Base-by-base conservation (phyloP, 53 echinoderm and acorn worm genomes). In the Echinometra lucunter region DNA sequence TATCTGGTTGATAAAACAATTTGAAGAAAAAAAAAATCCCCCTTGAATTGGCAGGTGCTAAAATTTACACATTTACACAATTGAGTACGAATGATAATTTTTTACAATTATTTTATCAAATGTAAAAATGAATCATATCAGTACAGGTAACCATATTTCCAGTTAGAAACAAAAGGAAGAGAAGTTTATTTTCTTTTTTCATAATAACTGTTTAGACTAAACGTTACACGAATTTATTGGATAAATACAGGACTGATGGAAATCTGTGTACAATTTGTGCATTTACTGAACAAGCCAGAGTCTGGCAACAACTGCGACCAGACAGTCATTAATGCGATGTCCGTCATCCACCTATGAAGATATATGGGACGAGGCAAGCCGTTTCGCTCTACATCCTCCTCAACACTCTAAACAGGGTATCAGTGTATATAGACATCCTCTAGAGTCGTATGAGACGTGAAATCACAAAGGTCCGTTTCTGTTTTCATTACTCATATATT, bases 381-480 rank as follows among this genome's bases (percentile, higher is more conserved):
- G 60, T 90, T 90, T 25, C 40, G 60, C 40, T 63, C 18, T 60
- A 38, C 42, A 8, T 49, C 11, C 49, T 30, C 4, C 28, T 89
- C 17, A 12, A 34, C 32, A 56, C 27, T 91, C 18, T 35, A 91
- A 58, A 66, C 81, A 37, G 60, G 0, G 72, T 72, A 91, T 70
- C 91, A 70, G 44, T 91, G 40, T 69, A 66, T n/a, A n/a, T 47
- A 45, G 60, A 91, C 16, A 72, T 30, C 72, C 47, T 34, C 70
- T 44, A 7, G 66, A 66, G 91, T 67, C 32, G 3, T 4, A 44
- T 91, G 28, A 67, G 7, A 63, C 47, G 47, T 63, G n/a, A 91
- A 91, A 47, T 91, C 9, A 91, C 91, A 91, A 69, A 72, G 70
- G 66, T 42, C 19, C 49, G 47, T 69, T 42, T 45, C 63, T 63